Conservation (phyloP, 2,797 vertebrate species). For the Miopithecus talapoin region DNA sequence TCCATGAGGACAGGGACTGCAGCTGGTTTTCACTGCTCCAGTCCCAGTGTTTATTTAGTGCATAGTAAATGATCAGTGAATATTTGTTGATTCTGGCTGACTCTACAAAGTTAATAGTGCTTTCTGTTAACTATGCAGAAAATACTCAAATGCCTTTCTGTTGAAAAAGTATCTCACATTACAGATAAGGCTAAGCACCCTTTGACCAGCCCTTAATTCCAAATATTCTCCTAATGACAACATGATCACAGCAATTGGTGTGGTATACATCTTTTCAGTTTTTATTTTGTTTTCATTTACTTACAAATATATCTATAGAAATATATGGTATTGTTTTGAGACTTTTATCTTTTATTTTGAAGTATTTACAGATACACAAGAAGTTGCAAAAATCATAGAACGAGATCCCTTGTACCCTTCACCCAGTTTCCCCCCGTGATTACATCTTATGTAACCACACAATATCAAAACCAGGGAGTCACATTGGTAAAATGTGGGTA, state of each 20-base stretch:
- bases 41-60: not conserved
- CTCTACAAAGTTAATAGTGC: slow-evolving; percentile 39
- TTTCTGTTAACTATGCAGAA: slow-evolving; percentile 31
- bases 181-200: not conserved
- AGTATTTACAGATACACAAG: not conserved
- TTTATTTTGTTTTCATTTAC: not conserved
- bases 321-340: not conserved
- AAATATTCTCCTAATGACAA: not conserved
- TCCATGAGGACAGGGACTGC: not conserved
- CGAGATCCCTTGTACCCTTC: not conserved
- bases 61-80: not conserved
- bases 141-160: slow-evolving; percentile 41
- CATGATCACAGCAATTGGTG: not conserved
- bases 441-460: not conserved
- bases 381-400: not conserved
- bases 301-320: not conserved
- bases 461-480: not conserved
- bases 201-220: not conserved
- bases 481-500: not conserved
- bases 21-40: not conserved
- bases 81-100: slow-evolving; percentile 46
- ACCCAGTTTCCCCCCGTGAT: not conserved
- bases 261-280: not conserved
- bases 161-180: slow-evolving; percentile 30
- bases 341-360: not conserved